phyloP scores from a whole-genome alignment of 2,113 vertebrate species.

The Marmota monax region DNA sequence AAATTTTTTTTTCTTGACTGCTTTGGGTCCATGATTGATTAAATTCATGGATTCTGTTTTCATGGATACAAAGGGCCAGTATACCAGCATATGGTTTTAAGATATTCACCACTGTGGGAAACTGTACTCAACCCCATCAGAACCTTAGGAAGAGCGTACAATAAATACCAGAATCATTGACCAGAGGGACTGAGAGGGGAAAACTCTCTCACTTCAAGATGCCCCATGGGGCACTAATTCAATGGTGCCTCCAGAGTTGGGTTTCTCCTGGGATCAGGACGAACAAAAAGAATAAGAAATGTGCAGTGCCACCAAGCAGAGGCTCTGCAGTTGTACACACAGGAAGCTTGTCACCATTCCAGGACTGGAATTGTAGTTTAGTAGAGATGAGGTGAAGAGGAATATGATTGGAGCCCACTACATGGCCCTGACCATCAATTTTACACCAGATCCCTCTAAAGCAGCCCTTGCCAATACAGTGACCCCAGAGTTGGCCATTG shows the following conservation, averaged over 20 bases:
- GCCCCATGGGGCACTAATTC: background rate
- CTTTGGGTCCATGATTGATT: background rate
- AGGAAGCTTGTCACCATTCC: background rate
- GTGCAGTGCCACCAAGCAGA: background rate
- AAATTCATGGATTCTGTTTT: background rate
- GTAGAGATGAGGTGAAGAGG: background rate
- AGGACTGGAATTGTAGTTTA: background rate
- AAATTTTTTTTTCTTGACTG: background rate
- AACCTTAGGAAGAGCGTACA: background rate
- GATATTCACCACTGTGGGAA: background rate
- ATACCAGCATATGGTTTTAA: background rate
- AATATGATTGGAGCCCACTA: accelerated
- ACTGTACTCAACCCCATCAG: accelerated
- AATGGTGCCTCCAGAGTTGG: accelerated
- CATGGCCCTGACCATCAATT: background rate
- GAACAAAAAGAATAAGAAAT: background rate
- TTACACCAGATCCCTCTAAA: background rate
- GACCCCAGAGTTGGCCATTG: background rate
- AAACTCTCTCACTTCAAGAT: background rate
- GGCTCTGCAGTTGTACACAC: accelerated
- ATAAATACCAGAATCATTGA: background rate
- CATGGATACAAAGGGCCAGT: too few species aligned
- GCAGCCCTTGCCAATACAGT: background rate
- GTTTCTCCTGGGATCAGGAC: background rate
- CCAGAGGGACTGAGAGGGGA: background rate